phyloP scores from a whole-genome alignment of 2,888 invertebrate genomes.

The Formica aserva region DNA sequence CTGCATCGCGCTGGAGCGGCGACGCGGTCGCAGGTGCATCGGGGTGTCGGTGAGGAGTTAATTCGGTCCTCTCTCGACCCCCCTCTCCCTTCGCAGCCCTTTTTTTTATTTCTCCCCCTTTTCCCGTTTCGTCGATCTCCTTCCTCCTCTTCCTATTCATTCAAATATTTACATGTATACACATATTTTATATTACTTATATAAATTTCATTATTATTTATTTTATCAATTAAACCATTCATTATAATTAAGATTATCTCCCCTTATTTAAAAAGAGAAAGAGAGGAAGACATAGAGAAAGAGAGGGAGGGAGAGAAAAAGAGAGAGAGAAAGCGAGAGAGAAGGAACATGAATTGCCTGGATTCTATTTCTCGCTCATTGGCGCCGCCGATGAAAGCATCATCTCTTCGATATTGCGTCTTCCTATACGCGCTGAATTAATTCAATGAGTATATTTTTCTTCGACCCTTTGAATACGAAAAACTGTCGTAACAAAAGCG shows the following conservation, averaged over 20 bases:
- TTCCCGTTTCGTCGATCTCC: background rate
- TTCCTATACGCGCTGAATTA: background rate
- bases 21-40: slow-evolving; percentile 74
- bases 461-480: background rate
- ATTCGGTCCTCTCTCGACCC: slow-evolving; percentile 75
- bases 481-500: background rate
- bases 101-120: slow-evolving; percentile 58
- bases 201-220: background rate
- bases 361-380: slow-evolving; percentile 80
- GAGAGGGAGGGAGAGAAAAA: background rate
- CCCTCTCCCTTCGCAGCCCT: slow-evolving; percentile 28
- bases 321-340: background rate
- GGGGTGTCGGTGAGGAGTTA: slow-evolving; percentile 71
- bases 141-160: background rate
- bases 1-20: slow-evolving; percentile 54
- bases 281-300: background rate
- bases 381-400: slow-evolving; percentile 63
- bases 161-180: background rate
- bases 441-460: background rate
- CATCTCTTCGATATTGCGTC: background rate
- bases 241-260: background rate
- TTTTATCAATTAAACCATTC: slow-evolving; percentile 32
- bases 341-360: slow-evolving; percentile 44
- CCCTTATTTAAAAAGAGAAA: background rate
- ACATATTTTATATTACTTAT: background rate